Evolutionary conservation across 2,113 vertebrate genomes (phyloP), one percentile per base, ranked within the genome.

Genomic region (Pelecanoides urinatrix): DNA sequence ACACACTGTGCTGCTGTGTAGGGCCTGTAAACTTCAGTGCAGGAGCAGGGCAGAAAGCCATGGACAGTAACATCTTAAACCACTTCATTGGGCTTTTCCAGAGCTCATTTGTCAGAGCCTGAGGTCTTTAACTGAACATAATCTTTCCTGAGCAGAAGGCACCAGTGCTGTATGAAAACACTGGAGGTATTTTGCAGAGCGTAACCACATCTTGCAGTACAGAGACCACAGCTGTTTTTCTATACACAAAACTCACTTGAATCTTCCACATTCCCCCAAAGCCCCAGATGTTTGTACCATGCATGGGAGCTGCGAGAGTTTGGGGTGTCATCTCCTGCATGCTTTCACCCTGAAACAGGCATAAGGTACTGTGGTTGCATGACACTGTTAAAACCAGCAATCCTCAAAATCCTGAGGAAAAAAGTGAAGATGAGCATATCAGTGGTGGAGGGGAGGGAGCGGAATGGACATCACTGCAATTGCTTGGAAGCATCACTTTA

Each of bases 221-320:
- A 74, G 59, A 62, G 11, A 84, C 5, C 44, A 70, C 50, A 86
- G 55, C 18, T 92, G 65, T 3, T 77, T 71, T 75, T 63, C 76
- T 72, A 40, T 23, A 61, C 10, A 52, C 25, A 78, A 88, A 80
- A 74, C 9, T 76, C 50, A 20, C 10, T 3, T 49, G n/a, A 40
- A 63, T 75, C 23, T 94, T 84, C 23, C 32, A 22, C 4, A 26
- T 75, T 74, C 11, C 34, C 42, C 23, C 38, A 55, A 79, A 91
- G 4, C 4, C 3, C 30, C 10, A 13, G 47, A 32, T 3, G 1
- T 50, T 13, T 74, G n/a, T 40, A 77, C 11, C 25, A 15, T 0
- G 0, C 11, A 21, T 9, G 58, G 70, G 26, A 66, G 25, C 19
- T 73, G 59, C 0, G 4, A 58, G 30, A 74, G 20, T 11, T 15